phyloP scores from a whole-genome alignment of 2,113 vertebrate species.

The Bolborhynchus lineola region DNA sequence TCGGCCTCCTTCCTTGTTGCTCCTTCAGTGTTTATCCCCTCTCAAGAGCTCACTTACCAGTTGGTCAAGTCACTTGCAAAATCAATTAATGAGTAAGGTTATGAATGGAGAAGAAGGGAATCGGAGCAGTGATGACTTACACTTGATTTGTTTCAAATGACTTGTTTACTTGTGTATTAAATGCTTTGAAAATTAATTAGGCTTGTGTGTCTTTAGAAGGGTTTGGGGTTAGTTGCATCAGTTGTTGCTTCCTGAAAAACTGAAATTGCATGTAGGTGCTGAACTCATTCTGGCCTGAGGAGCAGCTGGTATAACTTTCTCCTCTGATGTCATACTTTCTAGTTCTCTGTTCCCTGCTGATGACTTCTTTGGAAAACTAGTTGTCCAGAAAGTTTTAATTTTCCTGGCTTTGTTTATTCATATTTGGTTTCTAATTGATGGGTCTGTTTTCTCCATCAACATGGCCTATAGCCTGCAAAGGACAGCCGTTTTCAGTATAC shows the following conservation, averaged over 20 bases:
- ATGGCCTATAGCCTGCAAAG: neutral
- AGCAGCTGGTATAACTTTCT: neutral
- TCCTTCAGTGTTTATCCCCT: neutral
- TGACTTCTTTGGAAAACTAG: neutral
- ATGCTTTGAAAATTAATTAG: neutral
- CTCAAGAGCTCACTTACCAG: neutral
- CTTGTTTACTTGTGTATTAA: neutral
- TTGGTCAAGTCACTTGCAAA: constrained; percentile 18
- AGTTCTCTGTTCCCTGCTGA: neutral
- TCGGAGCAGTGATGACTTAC: neutral
- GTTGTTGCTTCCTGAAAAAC: neutral
- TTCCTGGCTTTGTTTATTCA: constrained; percentile 5
- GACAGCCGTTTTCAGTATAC: neutral
- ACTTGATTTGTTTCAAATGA: neutral
- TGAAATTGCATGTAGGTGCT: neutral
- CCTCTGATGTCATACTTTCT: neutral
- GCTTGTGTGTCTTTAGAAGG: neutral
- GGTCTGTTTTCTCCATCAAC: constrained; percentile 23
- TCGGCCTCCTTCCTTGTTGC: neutral
- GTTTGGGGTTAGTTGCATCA: neutral
- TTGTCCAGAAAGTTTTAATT: neutral
- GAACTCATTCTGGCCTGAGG: neutral
- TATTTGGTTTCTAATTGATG: neutral
- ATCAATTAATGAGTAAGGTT: neutral
- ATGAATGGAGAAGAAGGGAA: neutral